phyloP scores from a whole-genome alignment of 2,888 invertebrate species.

The Oconnorella tubifera region DNA sequence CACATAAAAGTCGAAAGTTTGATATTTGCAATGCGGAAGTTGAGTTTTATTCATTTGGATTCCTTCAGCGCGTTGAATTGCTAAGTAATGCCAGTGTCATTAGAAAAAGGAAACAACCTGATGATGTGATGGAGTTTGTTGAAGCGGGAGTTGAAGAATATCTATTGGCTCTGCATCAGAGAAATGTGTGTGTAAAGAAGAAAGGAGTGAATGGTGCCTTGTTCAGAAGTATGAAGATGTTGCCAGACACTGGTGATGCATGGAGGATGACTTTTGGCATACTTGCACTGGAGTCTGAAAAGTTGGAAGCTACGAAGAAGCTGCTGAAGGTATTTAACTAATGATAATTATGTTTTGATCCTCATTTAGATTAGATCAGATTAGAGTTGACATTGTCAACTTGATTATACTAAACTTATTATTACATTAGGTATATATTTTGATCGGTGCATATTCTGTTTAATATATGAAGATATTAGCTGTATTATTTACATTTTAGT shows the following conservation, averaged over 20 bases:
- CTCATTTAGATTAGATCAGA: neutral
- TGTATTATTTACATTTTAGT: neutral
- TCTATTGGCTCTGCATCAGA: neutral
- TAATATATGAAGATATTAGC: neutral
- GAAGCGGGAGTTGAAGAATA: neutral
- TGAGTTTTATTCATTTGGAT: neutral
- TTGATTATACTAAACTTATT: no score
- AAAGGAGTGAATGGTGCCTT: neutral
- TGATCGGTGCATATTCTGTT: neutral
- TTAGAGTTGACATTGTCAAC: no score
- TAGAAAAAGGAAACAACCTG: no score
- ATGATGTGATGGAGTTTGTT: neutral
- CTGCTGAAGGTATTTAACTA: neutral
- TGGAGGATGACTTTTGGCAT: neutral
- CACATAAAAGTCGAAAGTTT: neutral
- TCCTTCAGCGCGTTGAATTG: neutral
- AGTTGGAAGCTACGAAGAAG: neutral
- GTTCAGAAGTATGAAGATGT: no score
- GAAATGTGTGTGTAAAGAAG: neutral
- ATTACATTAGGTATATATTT: neutral
- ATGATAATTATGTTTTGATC: neutral
- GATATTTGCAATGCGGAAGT: neutral
- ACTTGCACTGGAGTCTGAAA: neutral
- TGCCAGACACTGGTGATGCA: neutral
- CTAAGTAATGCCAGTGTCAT: neutral